Evolutionary conservation across 2,797 vertebrate genomes (phyloP).

Genomic region (Lutjanus campechanus): DNA sequence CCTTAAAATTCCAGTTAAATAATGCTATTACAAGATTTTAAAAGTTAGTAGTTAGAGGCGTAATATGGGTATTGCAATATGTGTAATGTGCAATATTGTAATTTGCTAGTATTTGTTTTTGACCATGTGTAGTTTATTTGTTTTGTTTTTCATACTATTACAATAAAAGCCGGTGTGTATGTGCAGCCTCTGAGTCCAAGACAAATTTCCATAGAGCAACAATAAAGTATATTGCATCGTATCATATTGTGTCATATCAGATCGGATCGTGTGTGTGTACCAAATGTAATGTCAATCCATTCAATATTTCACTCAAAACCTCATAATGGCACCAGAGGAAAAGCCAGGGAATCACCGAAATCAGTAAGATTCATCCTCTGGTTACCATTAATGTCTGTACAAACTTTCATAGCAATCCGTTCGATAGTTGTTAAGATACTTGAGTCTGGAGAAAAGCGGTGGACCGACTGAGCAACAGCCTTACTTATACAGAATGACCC

Average conservation of each 20-base stretch:
- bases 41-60: no score
- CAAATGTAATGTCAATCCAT: background rate
- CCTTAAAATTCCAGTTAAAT: no score
- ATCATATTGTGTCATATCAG: no score
- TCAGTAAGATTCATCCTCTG: background rate
- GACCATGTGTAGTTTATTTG: no score
- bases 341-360: background rate
- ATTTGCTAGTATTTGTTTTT: no score
- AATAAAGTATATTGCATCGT: no score
- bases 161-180: no score
- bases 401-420: background rate
- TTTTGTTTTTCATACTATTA: no score
- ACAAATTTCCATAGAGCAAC: background rate
- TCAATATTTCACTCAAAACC: background rate
- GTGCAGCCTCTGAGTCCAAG: no score
- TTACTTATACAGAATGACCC: slow-evolving; percentile 1
- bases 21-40: no score
- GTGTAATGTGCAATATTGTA: no score
- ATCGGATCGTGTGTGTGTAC: background rate
- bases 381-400: background rate
- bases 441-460: background rate
- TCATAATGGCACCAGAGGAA: background rate
- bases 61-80: no score
- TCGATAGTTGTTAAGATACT: background rate
- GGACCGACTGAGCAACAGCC: background rate